Base-by-base conservation (phyloP, 2,797 vertebrate genomes). In the Tympanoctomys barrerae region DNA sequence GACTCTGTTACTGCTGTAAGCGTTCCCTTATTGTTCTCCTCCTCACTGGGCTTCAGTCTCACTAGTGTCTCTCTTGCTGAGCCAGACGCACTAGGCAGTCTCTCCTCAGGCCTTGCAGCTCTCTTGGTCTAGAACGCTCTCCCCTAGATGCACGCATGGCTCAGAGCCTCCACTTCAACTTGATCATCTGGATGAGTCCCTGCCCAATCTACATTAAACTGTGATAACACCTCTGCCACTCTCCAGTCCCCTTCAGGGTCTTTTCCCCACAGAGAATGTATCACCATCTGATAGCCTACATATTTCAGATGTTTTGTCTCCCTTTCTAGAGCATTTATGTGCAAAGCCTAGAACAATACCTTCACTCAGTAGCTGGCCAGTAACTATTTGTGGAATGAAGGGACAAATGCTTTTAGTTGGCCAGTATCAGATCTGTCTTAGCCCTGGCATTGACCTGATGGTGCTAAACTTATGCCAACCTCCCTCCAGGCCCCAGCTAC, bases 251-350 rank as follows among this genome's bases (percentile, higher is more conserved):
- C 91, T 80, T 70, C 36, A 75, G 59, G 7, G 22, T 9, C 59
- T 9, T 24, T 24, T 12, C 28, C 54, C 54, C 24, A 49, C 10
- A 14, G 42, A 86, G 36, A 62, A 88, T 2, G 14, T 33, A 83
- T 42, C 31, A 82, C 33, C 16, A 70, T 8, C 64, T 92, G 64
- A 95, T 54, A 91, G 16, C 31, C 22, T 90, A 90, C 33, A 61
- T 79, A 85, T 87, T 91, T 89, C 75, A 92, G 14, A 28, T 79
- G 54, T 57, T 79, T 79, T 39, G 59, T 28, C 94, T 31, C 21
- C 7, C 18, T 18, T 90, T 94, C 75, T 95, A 83, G 68, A 97
- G 88, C 73, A 46, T 97, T 5, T 54, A 54, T 80, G 57, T 81
- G 66, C 24, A 96, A 64, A 93, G 77, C 19, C 85, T 80, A 90